Conservation (phyloP, 2,888 invertebrate species). For the Reticulitermes lucifugus region DNA sequence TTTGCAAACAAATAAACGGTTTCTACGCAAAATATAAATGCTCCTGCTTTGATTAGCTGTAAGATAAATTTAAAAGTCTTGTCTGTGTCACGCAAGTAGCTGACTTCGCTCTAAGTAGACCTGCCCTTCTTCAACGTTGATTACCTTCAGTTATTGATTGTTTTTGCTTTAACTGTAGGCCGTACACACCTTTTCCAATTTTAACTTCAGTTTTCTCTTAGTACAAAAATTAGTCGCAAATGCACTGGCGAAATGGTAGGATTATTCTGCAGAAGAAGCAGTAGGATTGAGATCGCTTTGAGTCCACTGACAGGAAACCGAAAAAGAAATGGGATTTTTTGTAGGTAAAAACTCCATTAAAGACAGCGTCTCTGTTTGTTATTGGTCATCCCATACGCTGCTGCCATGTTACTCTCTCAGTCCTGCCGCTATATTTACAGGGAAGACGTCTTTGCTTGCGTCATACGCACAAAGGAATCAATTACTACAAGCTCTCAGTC, state of each 20-base stretch:
- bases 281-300: background rate
- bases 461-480: conserved; percentile 50
- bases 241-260: background rate
- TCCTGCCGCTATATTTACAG: background rate
- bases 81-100: too few species aligned
- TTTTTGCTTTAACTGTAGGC: too few species aligned
- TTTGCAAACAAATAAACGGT: too few species aligned
- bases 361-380: conserved; percentile 42
- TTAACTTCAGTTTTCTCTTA: background rate
- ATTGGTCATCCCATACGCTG: conserved; percentile 41
- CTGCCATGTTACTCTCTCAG: background rate
- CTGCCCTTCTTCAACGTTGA: too few species aligned
- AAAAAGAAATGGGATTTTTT: conserved; percentile 41
- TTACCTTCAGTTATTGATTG: too few species aligned
- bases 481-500: conserved; percentile 37
- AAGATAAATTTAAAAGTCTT: too few species aligned
- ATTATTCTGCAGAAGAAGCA: background rate
- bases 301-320: background rate
- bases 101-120: too few species aligned
- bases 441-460: conserved; percentile 36
- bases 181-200: too few species aligned
- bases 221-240: background rate
- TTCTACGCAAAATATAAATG: too few species aligned
- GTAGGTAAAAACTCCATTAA: conserved; percentile 43
- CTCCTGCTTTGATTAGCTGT: too few species aligned